Evolutionary conservation across 2,113 vertebrate genomes (phyloP).

Genomic region (Equus quagga): DNA sequence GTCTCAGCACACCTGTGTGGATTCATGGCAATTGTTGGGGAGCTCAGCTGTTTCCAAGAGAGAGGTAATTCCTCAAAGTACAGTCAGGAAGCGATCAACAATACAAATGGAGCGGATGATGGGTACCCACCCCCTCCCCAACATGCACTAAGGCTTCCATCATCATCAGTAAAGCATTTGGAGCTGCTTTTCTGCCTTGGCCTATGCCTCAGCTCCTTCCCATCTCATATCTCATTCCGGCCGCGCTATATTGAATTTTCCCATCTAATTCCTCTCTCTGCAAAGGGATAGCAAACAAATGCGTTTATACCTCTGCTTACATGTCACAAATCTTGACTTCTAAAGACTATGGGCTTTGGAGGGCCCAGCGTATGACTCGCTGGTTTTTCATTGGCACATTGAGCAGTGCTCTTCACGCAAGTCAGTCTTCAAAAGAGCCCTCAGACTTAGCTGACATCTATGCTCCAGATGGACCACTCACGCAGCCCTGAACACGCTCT

Average conservation of each 20-base stretch:
- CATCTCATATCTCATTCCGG: not conserved
- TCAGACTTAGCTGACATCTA: not conserved
- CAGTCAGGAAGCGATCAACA: not conserved
- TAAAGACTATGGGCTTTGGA: not conserved
- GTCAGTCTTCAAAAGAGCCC: not conserved
- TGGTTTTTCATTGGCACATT: not conserved
- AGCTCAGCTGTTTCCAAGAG: not conserved
- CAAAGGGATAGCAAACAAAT: not conserved
- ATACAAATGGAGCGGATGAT: too few relatives aligned
- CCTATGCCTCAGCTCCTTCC: too few relatives aligned
- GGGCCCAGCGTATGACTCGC: not conserved
- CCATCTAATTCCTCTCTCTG: not conserved
- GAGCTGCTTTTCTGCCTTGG: not conserved
- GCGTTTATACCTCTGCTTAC: not conserved
- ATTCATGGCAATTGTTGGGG: not conserved
- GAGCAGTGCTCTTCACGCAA: not conserved
- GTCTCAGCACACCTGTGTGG: not conserved
- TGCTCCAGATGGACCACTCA: not conserved
- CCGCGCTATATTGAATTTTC: not conserved
- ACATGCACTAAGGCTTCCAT: rapidly evolving
- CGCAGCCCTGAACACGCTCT: not conserved
- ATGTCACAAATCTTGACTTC: not conserved
- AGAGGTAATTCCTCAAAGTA: not conserved
- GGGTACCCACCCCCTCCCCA: too few relatives aligned
- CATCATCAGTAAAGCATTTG: not conserved